phyloP scores from a whole-genome alignment of 2,797 vertebrate genomes.

The Pangasius krempfi region DNA sequence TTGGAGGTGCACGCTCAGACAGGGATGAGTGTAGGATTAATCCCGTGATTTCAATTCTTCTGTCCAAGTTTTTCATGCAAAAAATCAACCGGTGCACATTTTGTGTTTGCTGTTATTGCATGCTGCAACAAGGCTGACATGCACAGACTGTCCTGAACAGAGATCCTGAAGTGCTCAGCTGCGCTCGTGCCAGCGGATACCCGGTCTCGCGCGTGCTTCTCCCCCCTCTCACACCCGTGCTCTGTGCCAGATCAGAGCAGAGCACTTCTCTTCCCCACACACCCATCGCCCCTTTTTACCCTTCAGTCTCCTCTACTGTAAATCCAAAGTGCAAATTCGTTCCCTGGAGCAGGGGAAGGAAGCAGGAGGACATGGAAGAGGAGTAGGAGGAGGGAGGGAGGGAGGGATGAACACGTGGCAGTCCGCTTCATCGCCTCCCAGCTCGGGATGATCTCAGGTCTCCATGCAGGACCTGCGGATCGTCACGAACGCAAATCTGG shows the following conservation, averaged over 20 bases:
- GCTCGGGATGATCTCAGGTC: neutral
- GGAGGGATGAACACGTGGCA: conserved; percentile 78
- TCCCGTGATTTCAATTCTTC: neutral
- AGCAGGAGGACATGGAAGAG: neutral
- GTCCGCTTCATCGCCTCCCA: conserved; percentile 56
- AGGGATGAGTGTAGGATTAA: neutral
- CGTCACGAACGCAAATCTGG: conserved; percentile 46
- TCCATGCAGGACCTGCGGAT: conserved; percentile 48
- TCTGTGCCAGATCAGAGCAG: neutral
- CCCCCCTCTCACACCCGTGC: neutral
- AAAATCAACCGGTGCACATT: no score
- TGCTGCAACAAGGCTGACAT: neutral
- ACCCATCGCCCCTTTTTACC: conserved; percentile 1
- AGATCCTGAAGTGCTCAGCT: neutral
- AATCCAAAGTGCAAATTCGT: neutral
- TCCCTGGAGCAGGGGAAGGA: neutral
- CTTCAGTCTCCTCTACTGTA: neutral
- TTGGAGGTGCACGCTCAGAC: neutral
- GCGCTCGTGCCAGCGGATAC: neutral
- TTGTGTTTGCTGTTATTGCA: neutral
- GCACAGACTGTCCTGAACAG: neutral
- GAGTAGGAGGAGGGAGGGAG: neutral
- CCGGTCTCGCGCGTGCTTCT: neutral
- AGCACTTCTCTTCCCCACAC: neutral
- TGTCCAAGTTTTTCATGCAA: neutral